Base-by-base conservation (phyloP, 2,797 vertebrate genomes). In the Steatocranus sp. region DNA sequence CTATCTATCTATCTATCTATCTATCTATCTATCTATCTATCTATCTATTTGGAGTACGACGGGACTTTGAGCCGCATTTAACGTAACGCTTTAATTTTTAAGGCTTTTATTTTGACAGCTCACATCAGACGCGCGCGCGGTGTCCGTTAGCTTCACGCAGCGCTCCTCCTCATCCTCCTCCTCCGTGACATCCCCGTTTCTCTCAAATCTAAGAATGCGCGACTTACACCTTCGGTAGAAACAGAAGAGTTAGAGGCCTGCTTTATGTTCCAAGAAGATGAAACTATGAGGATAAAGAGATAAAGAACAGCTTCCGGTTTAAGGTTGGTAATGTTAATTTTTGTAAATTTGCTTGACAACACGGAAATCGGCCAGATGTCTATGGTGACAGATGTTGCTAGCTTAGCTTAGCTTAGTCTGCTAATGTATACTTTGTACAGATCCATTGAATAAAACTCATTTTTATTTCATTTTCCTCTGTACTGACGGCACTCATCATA, bases 351-450 rank as follows among this genome's bases (percentile, higher is more conserved):
- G 20, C 49, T 50, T 10, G 68, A 43, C 27, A 48, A 75, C 32
- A 66, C 81, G 76, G 91, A 91, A 89, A 89, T 84, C 48, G 7
- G 18, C 81, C 93, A 93, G 93, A 90, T 94, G 92, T 93, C 54
- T 78, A 50, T 38, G 85, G 87, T 86, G 87, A 93, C 94, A 95
- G 94, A 95, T 94, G 93, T 94, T 87, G 85, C 90, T 91, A 86
- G 68, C 83, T 63, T 89, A 79, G 91, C 82, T 79, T 92, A 93
- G 88, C 89, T 54, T 32, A 36, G 20, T 23, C 11, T 56, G 76
- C 81, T 87, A 87, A 27, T 73, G 54, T 46, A 6, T 48, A 75
- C 8, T 81, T 54, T 46, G 7, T 27, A 11, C 34, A 46, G 32
- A 58, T n/a, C 23, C 70, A 2, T 23, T 30, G 20, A 3, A 38